Conservation (phyloP, 1,140 invertebrate species). For the Atta cephalotes region DNA sequence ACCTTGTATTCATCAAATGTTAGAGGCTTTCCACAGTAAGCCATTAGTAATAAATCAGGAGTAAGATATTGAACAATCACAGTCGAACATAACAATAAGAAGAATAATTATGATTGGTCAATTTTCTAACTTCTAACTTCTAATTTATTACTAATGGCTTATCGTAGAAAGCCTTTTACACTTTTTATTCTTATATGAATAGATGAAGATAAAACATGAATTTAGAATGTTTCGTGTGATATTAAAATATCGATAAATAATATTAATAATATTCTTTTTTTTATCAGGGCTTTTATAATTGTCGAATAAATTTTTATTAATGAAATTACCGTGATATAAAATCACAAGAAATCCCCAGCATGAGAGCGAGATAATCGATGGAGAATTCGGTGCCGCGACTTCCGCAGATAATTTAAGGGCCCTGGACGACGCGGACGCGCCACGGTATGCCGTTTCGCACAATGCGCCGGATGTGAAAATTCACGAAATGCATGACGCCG, state of each 20-base stretch:
- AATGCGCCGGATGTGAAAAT: slow-evolving; percentile 76
- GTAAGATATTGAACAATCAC: no score
- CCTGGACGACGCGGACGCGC: slow-evolving; percentile 42
- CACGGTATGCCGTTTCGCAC: slow-evolving; percentile 60
- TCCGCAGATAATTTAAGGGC: slow-evolving; percentile 78
- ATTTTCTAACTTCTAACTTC: no score
- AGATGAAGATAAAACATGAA: not conserved
- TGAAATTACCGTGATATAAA: not conserved
- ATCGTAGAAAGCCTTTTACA: no score
- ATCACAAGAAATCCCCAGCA: not conserved
- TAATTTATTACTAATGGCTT: no score
- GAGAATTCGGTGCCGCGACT: slow-evolving; percentile 72
- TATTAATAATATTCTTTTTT: not conserved
- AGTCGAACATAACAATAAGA: no score
- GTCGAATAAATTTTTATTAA: slow-evolving; percentile 13
- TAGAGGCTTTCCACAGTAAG: no score
- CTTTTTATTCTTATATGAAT: not conserved
- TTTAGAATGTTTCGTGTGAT: not conserved
- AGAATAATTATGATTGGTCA: no score
- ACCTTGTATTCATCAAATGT: no score
- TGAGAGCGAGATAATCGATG: slow-evolving; percentile 71
- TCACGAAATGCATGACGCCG: slow-evolving; percentile 70
- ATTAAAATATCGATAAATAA: not conserved
- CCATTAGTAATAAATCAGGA: no score
- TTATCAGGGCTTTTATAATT: not conserved